phyloP scores from a whole-genome alignment of 2,888 invertebrate species.

The Drosophila neonasuta region DNA sequence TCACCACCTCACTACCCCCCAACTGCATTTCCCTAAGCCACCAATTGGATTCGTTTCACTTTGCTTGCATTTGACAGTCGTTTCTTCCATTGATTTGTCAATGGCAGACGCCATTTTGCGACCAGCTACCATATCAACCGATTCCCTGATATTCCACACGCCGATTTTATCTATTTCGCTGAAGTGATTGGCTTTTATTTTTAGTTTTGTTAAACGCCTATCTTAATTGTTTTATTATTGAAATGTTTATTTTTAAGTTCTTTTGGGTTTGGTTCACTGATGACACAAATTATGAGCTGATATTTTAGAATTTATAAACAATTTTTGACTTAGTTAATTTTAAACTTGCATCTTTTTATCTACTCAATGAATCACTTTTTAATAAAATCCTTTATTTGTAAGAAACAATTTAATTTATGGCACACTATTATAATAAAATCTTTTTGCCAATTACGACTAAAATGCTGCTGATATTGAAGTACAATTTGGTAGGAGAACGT shows the following conservation, averaged over 20 bases:
- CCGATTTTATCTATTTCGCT: constrained; percentile 32
- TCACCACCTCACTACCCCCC: constrained; percentile 8
- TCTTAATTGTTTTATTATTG: too few species aligned
- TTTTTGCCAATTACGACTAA: not conserved
- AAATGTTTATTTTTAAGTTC: too few species aligned
- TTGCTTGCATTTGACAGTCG: constrained; percentile 66
- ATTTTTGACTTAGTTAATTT: too few species aligned
- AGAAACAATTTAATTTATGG: too few species aligned
- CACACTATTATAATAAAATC: not conserved
- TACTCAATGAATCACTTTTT: too few species aligned
- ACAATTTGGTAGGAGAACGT: not conserved
- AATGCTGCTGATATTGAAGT: not conserved
- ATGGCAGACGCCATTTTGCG: constrained; percentile 28
- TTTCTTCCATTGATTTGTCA: constrained; percentile 56
- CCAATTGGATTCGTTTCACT: constrained; percentile 66
- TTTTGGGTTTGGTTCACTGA: too few species aligned
- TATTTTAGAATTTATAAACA: not conserved
- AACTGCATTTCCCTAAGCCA: constrained; percentile 61
- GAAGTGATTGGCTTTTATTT: constrained; percentile 58
- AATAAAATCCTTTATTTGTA: too few species aligned
- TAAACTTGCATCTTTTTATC: too few species aligned
- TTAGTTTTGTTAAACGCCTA: too few species aligned
- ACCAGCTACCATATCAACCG: not conserved
- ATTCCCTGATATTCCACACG: not conserved
- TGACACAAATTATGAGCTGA: too few species aligned